Base-by-base conservation (phyloP, 2,797 vertebrate species). In the Neosilurus hyrtlii region DNA sequence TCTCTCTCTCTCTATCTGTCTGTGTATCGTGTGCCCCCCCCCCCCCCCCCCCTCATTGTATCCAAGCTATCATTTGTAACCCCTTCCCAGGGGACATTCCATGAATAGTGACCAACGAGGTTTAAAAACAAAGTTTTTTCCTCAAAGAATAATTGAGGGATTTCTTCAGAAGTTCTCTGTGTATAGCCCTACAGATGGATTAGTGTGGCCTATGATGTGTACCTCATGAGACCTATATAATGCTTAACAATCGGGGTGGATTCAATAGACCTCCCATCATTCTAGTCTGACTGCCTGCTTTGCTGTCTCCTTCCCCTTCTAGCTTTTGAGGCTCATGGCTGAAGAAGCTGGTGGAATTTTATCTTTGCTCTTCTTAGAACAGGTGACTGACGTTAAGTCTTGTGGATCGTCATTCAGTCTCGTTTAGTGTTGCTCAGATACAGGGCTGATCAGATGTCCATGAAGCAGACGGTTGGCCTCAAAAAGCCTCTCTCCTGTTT, bases 281-380 rank as follows among this genome's bases (percentile, higher is more conserved):
- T 80, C 75, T 56, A 61, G 54, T 80, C 35, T 37, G 54, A 57
- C 67, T 62, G 15, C 78, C 54, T 80, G 51, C 35, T 22, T 81
- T 65, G 49, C 79, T 66, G 77, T 80, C 84, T 88, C 62, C 73
- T 24, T 61, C 65, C 20, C 62, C 30, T 56, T 52, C 62, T 74
- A 91, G 85, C 84, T 62, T 85, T 68, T 85, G 85, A 83, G 86
- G 76, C 80, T 88, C 84, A 86, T 68, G 90, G 88, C 84, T 87
- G 87, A 91, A 88, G 88, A 91, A 88, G 86, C 89, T 82, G 61
- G 80, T 91, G 92, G 91, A 94, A 94, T 94, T 88, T 93, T 92
- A 94, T 93, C 92, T 90, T 84, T 79, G 67, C 83, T 20, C 80
- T 85, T 87, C 87, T 85, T 71, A 84, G 87, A 93, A 89, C 90